Conservation (phyloP, 2,797 vertebrate species). For the Prunella strophiata region DNA sequence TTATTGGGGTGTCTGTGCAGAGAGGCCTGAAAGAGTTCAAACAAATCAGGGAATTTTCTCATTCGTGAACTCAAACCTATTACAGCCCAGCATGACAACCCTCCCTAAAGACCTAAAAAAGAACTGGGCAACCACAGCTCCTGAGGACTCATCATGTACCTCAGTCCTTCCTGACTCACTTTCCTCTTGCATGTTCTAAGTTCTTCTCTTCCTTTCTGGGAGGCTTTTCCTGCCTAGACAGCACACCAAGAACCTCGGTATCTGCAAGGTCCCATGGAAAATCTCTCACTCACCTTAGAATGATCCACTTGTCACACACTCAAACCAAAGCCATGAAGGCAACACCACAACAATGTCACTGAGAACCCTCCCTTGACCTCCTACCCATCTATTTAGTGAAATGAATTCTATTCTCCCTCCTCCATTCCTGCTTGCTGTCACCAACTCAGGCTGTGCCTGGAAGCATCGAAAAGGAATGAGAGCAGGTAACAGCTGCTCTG, state of each 20-base stretch:
- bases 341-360: background rate
- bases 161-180: background rate
- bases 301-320: background rate
- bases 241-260: background rate
- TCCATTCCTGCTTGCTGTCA: background rate
- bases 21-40: background rate
- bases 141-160: accelerated
- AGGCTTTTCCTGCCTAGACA: background rate
- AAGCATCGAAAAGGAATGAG: background rate
- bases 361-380: background rate
- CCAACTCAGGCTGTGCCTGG: background rate
- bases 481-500: background rate
- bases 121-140: too few relatives aligned
- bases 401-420: background rate
- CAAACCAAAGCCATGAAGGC: background rate
- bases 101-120: too few relatives aligned
- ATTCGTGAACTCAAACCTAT: accelerated
- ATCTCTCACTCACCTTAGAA: background rate
- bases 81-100: background rate
- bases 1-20: background rate
- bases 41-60: background rate
- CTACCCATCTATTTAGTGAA: background rate
- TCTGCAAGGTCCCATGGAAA: background rate
- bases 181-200: background rate
- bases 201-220: background rate